Evolutionary conservation across 2,113 vertebrate species (phyloP).

Genomic region (Trogon melanurus): DNA sequence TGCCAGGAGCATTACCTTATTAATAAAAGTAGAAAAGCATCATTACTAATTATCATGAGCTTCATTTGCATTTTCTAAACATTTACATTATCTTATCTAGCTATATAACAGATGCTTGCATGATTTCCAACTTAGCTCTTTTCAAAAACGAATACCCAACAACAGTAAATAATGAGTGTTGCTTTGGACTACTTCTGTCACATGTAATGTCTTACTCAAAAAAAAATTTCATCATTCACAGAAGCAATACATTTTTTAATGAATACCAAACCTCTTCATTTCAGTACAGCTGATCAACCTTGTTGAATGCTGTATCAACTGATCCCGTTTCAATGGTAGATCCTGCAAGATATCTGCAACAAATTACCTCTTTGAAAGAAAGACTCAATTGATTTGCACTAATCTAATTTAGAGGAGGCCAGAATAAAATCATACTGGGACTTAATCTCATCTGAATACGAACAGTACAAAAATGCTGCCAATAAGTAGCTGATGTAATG

Average conservation of each 20-base stretch:
- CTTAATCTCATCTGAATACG: constrained; percentile 67
- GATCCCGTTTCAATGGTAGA: constrained; percentile 1
- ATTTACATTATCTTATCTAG: constrained; percentile 73
- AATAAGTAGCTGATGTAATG: constrained; percentile 53
- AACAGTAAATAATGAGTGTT: constrained; percentile 19
- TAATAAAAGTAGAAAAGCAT: constrained; percentile 74
- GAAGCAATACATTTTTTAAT: background rate
- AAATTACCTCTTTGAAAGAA: constrained; percentile 25
- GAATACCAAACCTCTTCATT: background rate
- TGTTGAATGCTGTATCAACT: constrained; percentile 4
- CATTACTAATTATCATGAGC: constrained; percentile 70
- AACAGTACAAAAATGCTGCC: constrained; percentile 39
- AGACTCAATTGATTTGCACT: constrained; percentile 4
- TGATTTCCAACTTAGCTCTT: constrained; percentile 56
- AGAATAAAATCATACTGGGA: constrained; percentile 21
- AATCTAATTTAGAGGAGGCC: constrained; percentile 42
- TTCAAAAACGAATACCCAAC: background rate
- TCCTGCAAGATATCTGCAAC: constrained; percentile 27
- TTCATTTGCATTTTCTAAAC: constrained; percentile 76
- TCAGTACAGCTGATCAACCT: background rate
- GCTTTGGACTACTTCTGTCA: background rate
- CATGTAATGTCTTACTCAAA: background rate
- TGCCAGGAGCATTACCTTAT: constrained; percentile 75
- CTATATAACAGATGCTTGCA: constrained; percentile 62
- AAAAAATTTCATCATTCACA: background rate